A percentile compares a stretch with the other conserved stretches of the same genome.
Evolutionary conservation across 1,140 invertebrate species (phyloP).

Genomic region (Ganaspis sp.): DNA sequence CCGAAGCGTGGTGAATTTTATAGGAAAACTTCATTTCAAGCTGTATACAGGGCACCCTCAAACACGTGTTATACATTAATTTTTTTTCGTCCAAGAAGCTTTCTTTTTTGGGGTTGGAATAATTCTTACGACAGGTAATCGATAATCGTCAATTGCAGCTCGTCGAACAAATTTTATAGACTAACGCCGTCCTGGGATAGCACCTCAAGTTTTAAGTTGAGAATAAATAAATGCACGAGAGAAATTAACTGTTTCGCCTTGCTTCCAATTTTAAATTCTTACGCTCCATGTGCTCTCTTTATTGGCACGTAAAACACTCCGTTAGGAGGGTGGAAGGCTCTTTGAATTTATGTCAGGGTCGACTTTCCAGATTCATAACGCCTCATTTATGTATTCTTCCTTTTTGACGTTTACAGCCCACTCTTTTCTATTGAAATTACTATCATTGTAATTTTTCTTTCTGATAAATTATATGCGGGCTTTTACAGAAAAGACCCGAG

Average conservation of each 20-base stretch:
- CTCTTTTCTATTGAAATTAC: conserved; percentile 1
- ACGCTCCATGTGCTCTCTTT: conserved; percentile 31
- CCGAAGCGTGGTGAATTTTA: conserved; percentile 42
- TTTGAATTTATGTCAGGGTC: conserved; percentile 27
- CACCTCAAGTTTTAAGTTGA: neutral
- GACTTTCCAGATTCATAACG: conserved; percentile 30
- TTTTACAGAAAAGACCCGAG: neutral
- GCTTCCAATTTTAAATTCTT: conserved; percentile 30
- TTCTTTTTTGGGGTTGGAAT: neutral
- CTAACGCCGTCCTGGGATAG: conserved; percentile 8
- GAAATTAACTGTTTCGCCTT: conserved; percentile 27
- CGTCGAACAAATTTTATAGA: conserved; percentile 15
- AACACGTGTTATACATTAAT: conserved; percentile 35
- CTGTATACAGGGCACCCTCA: conserved; percentile 32
- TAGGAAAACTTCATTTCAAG: conserved; percentile 12
- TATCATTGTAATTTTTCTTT: conserved; percentile 15
- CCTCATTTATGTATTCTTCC: conserved; percentile 23
- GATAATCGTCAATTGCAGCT: conserved; percentile 39
- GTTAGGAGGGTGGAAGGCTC: conserved; percentile 28
- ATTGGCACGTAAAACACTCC: conserved; percentile 28
- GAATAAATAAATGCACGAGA: conserved; percentile 26
- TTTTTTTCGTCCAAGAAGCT: neutral
- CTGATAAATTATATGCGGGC: neutral
- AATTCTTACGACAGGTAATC: conserved; percentile 39
- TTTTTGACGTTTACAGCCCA: conserved; percentile 18